Evolutionary conservation across 1,140 invertebrate genomes (phyloP).

Genomic region (Bombus haemorrhoidalis): DNA sequence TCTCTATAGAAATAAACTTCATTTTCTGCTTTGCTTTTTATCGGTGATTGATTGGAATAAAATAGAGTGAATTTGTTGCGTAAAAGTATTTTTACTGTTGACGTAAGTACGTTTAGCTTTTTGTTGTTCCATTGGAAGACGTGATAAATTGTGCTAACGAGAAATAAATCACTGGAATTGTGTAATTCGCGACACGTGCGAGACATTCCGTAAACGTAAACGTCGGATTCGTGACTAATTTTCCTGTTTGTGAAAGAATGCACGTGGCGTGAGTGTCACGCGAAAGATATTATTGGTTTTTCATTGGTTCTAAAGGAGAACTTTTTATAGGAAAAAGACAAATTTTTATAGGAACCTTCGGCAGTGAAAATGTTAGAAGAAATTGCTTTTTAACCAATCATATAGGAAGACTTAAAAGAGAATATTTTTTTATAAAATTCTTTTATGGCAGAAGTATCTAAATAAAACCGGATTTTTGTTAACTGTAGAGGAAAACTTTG

Average conservation of each 20-base stretch:
- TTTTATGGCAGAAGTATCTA: no score
- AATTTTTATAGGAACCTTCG: background rate
- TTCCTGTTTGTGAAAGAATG: background rate
- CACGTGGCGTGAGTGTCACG: background rate
- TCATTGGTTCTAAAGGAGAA: background rate
- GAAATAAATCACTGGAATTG: slow-evolving; percentile 25
- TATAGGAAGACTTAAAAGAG: no score
- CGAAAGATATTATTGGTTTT: background rate
- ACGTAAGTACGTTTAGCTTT: background rate
- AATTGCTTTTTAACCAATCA: no score
- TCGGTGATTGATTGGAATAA: no score
- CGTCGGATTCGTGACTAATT: background rate
- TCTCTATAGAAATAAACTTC: no score
- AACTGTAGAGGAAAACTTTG: background rate
- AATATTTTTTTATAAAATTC: no score
- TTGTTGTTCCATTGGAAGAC: background rate
- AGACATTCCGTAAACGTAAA: slow-evolving; percentile 5
- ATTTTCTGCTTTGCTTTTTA: no score
- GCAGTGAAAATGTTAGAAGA: no score
- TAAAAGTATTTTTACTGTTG: background rate
- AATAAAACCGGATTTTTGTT: background rate
- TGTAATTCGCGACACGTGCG: background rate
- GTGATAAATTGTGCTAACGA: background rate
- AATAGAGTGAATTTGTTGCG: background rate
- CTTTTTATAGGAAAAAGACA: background rate